A percentile compares a stretch with the other conserved stretches of the same genome.
These are phyloP conservation scores for Heteractis magnifica DNA, from an alignment of 92 coral and sea anemone genomes.

Conservation along the genomic window DNA sequence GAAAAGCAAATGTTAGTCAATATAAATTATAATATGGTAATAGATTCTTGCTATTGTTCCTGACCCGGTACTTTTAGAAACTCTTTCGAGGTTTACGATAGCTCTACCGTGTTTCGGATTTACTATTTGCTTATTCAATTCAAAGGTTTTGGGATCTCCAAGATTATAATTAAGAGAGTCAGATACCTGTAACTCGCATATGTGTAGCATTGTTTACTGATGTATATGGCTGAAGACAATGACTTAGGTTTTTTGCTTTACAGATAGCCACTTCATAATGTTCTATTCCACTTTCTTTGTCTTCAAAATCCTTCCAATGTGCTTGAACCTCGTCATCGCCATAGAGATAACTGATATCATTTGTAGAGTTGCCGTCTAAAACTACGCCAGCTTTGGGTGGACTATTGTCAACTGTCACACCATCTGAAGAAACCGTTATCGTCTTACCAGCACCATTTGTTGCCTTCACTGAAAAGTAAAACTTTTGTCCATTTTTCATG, in stretches of 20 bases:
- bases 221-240: constrained; percentile 56
- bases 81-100: no score
- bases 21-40: no score
- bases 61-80: no score
- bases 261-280: constrained; percentile 79
- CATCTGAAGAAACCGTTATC: constrained; percentile 61
- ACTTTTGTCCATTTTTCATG: constrained; percentile 59
- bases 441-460: constrained; percentile 78
- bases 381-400: constrained; percentile 69
- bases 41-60: no score
- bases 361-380: constrained; percentile 50
- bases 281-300: constrained; percentile 67
- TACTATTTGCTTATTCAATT: no score
- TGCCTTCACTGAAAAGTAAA: constrained; percentile 66
- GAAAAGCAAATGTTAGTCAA: no score
- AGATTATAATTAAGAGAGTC: no score
- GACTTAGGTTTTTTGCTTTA: constrained; percentile 46
- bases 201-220: constrained; percentile 47
- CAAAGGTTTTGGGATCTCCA: no score
- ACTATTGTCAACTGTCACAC: constrained; percentile 66
- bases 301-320: constrained; percentile 64
- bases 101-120: no score
- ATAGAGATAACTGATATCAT: constrained; percentile 50
- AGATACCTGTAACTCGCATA: constrained; percentile 67
- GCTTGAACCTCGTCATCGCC: constrained; percentile 67